These are phyloP conservation scores for Gymnothorax javanicus DNA, from an alignment of 2,797 vertebrate genomes.

Conservation along the genomic window DNA sequence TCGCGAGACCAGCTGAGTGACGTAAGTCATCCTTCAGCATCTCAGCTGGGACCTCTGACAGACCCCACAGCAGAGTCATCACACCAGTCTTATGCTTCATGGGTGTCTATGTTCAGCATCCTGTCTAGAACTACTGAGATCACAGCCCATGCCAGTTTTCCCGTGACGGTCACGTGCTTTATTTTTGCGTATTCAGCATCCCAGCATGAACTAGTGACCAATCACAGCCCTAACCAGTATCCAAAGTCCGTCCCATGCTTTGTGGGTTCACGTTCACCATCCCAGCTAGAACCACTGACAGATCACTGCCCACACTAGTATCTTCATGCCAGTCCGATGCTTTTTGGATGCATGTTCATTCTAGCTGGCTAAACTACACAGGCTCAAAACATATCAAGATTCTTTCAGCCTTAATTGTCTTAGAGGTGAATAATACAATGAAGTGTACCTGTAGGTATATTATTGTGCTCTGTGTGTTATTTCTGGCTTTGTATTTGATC, in stretches of 20 bases:
- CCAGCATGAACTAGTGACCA: not conserved
- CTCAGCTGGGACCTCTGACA: not conserved
- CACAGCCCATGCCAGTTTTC: too few species aligned
- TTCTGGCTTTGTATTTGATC: not conserved
- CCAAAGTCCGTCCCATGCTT: too few species aligned
- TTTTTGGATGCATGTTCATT: too few species aligned
- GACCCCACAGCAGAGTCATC: not conserved
- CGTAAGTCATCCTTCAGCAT: constrained; percentile 67
- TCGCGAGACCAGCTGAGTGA: constrained; percentile 90
- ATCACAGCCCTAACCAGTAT: not conserved
- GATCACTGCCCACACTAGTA: too few species aligned
- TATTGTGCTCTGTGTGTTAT: not conserved
- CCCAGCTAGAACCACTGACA: not conserved
- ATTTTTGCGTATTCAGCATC: too few species aligned
- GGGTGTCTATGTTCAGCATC: too few species aligned
- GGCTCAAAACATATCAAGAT: not conserved
- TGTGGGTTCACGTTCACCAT: too few species aligned
- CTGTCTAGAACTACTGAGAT: too few species aligned
- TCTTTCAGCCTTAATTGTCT: constrained; percentile 10
- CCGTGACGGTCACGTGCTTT: too few species aligned
- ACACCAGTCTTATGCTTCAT: not conserved
- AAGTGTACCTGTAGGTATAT: not conserved
- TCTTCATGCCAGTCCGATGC: too few species aligned
- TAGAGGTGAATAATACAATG: constrained; percentile 27
- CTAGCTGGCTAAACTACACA: too few species aligned